Evolutionary conservation across 2,888 invertebrate species (phyloP).

Genomic region (Halictus quadricinctus): DNA sequence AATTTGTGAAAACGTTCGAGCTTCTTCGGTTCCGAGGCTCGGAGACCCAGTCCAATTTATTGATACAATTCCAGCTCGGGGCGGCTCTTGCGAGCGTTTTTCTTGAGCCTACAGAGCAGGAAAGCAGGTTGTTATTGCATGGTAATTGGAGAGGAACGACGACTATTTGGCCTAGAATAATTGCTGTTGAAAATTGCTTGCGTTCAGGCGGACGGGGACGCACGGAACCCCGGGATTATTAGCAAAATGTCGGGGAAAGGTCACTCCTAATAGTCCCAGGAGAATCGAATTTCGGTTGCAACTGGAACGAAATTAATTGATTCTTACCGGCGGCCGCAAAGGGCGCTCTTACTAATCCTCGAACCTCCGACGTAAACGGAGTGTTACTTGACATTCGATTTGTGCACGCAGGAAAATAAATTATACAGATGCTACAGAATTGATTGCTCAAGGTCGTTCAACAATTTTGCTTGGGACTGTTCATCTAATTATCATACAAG

Average conservation of each 20-base stretch:
- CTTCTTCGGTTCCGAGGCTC: not conserved
- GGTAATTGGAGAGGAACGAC: constrained; percentile 29
- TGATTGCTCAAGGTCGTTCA: not conserved
- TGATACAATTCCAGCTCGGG: not conserved
- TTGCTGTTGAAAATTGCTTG: constrained; percentile 2
- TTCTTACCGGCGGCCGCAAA: not conserved
- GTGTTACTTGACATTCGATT: not conserved
- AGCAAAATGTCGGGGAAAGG: constrained; percentile 14
- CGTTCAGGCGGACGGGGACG: not conserved
- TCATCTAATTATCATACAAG: not conserved
- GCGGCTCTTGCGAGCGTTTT: not conserved
- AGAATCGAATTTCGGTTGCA: not conserved
- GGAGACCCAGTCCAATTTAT: constrained; percentile 18
- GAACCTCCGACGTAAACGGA: not conserved
- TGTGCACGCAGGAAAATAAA: not conserved
- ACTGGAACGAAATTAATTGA: constrained; percentile 8
- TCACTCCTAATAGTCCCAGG: not conserved
- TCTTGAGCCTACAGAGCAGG: not conserved
- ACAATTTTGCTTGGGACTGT: too few species aligned
- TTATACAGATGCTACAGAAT: not conserved
- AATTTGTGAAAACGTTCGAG: not conserved
- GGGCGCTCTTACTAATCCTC: not conserved
- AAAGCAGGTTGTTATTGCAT: constrained; percentile 32
- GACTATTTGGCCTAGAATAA: constrained; percentile 9
- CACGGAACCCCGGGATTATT: not conserved